Percentiles rank a stretch among this genome's conserved stretches.
phyloP scores from a whole-genome alignment of 2,888 invertebrate species.

The Augiades crinisus region DNA sequence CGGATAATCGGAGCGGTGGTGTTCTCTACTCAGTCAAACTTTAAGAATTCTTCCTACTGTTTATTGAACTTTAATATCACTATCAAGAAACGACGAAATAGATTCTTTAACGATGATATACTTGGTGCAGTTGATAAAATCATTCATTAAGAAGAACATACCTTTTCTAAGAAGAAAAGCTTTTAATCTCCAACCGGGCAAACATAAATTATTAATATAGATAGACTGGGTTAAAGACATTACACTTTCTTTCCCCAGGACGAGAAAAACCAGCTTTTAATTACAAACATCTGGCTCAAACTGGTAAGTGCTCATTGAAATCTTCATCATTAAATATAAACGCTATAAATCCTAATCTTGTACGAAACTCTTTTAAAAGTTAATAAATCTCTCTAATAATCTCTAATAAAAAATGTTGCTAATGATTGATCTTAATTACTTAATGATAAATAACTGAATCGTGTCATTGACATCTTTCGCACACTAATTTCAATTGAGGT shows the following conservation, averaged over 20 bases:
- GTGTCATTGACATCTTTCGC: slow-evolving; percentile 16
- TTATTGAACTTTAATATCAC: too few relatives aligned
- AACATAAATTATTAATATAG: too few relatives aligned
- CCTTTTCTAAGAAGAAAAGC: too few relatives aligned
- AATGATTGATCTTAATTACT: slow-evolving; percentile 12
- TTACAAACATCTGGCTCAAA: slow-evolving; percentile 98
- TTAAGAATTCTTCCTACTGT: too few relatives aligned
- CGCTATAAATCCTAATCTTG: neutral
- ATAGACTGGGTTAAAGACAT: neutral
- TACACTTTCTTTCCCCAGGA: slow-evolving; percentile 85
- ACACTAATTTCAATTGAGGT: slow-evolving; percentile 8
- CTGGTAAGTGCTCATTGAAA: slow-evolving; percentile 86
- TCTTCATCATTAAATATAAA: slow-evolving; percentile 2
- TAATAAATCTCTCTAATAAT: slow-evolving; percentile 6
- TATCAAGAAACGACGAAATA: too few relatives aligned
- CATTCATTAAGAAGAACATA: too few relatives aligned
- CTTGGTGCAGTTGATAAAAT: too few relatives aligned
- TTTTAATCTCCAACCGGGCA: too few relatives aligned
- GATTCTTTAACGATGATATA: too few relatives aligned
- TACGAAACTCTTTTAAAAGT: neutral
- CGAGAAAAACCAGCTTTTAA: slow-evolving; percentile 98
- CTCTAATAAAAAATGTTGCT: slow-evolving; percentile 1
- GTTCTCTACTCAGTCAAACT: too few relatives aligned
- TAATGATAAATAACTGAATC: slow-evolving; percentile 1
- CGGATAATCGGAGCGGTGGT: too few relatives aligned